Evolutionary conservation across 2,888 invertebrate species (phyloP), one percentile per base, ranked within the genome.

Genomic region (Eupithecia vulgata): DNA sequence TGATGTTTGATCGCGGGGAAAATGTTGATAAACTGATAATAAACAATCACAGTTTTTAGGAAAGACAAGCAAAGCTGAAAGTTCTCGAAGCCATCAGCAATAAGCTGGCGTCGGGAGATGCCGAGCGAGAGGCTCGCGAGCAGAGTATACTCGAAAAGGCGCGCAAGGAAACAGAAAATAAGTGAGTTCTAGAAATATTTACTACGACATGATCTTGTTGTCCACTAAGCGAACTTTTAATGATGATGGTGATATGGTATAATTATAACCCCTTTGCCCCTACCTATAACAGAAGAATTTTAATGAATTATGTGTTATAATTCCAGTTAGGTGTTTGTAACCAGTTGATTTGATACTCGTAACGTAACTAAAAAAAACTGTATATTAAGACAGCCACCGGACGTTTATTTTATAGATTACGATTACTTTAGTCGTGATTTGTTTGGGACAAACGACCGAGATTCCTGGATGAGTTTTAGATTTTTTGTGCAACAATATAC

Each of bases 111-210:
- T 89, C 90, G 0, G 91, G 94, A 0, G 91, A 92, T 40, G 90
- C 90, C 17, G 89, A 85, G 35, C 90, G 93, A 1, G 90, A 90
- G 1, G 87, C 84, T 0, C 84, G 86, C 65, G 95, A 95, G 52
- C 90, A 91, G 25, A 92, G 88, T n/a, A 90, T 91, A 0, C 81
- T 95, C 0, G 87, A 93, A 21, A 95, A 95, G 45, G 95, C 95
- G 17, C 80, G 94, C 37, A 88, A 85, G 17, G 95, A 95, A 85
- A 88, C 85, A 73, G 82, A 86, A 17, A 89, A 81, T 0, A 62
- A 78, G 94, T 93, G n/a, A 87, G 89, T 82, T 21, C 21, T 48
- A n/a, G n/a, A n/a, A 42, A 4, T 3, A 0, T 42, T 42, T 5
- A 15, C 15, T 7, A 42, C 15, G 42, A 42, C 42, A 8, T 5